These are phyloP conservation scores for Jacana jacana DNA, from an alignment of 2,113 vertebrate genomes.

Conservation along the genomic window DNA sequence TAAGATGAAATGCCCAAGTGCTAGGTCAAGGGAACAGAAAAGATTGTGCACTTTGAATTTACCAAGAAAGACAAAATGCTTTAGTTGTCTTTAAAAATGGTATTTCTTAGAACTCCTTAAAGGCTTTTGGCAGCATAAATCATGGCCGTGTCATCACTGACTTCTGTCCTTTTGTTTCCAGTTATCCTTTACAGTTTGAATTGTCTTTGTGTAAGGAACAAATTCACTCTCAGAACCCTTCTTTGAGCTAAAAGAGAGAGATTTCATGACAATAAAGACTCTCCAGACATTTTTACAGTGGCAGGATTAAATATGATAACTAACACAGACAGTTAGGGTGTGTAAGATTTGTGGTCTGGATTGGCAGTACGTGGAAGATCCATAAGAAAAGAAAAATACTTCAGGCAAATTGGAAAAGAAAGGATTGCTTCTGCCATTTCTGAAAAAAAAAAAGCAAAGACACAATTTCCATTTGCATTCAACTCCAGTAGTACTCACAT, in stretches of 20 bases:
- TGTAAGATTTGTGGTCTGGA: neutral
- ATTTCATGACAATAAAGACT: neutral
- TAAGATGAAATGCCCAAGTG: neutral
- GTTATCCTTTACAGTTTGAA: neutral
- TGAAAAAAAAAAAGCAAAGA: neutral
- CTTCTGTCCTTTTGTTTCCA: conserved; percentile 5
- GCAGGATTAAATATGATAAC: neutral
- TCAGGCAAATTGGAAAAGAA: neutral
- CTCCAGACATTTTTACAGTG: neutral
- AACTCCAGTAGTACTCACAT: neutral
- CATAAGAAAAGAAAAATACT: neutral
- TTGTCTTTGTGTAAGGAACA: conserved; percentile 2
- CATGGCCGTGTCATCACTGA: neutral
- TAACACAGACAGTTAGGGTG: neutral
- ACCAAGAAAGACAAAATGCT: conserved; percentile 38
- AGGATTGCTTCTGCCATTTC: neutral
- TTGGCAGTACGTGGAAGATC: neutral
- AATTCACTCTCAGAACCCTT: neutral
- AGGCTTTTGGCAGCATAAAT: conserved; percentile 3
- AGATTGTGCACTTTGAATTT: conserved; percentile 4
- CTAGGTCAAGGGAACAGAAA: conserved; percentile 34
- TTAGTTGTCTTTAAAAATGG: conserved; percentile 27
- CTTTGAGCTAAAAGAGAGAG: neutral
- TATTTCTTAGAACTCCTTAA: conserved; percentile 36
- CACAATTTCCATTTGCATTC: neutral